Evolutionary conservation across 2,113 vertebrate species (phyloP).

Genomic region (Agelaius phoeniceus): DNA sequence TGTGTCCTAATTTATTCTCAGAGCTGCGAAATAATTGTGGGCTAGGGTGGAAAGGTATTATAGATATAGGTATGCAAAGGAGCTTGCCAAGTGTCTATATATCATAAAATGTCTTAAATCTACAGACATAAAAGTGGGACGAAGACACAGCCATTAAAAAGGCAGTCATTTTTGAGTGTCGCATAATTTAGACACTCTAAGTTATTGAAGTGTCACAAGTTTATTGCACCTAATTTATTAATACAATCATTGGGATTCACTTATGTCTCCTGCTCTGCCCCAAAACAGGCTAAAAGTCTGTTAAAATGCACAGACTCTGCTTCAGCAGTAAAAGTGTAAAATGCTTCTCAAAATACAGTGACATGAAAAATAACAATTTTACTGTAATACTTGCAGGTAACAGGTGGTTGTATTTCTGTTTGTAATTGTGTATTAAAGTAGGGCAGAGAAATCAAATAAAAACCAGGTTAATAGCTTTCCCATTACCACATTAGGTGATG

Average conservation of each 20-base stretch:
- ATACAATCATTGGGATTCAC: conserved; percentile 66
- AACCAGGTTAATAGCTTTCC: background rate
- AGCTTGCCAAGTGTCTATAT: conserved; percentile 30
- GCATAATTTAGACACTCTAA: conserved; percentile 69
- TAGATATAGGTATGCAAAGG: background rate
- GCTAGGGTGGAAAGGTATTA: background rate
- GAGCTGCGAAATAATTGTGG: background rate
- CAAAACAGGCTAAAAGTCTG: conserved; percentile 24
- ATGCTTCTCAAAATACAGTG: background rate
- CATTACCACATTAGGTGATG: background rate
- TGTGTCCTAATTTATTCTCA: background rate
- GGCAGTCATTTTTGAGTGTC: conserved; percentile 65
- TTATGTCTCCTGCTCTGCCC: conserved; percentile 43
- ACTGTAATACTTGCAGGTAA: background rate
- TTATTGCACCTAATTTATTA: conserved; percentile 74
- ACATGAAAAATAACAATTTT: background rate
- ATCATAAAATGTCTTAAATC: conserved; percentile 49
- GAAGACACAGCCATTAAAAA: conserved; percentile 61
- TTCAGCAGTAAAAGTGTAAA: conserved; percentile 25
- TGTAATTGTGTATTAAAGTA: background rate
- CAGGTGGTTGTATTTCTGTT: background rate
- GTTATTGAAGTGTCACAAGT: conserved; percentile 67
- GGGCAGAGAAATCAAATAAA: background rate
- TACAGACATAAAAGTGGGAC: conserved; percentile 48
- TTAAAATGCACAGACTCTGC: background rate